Evolutionary conservation across 1,140 invertebrate species (phyloP).

Genomic region (Ooceraea biroi): DNA sequence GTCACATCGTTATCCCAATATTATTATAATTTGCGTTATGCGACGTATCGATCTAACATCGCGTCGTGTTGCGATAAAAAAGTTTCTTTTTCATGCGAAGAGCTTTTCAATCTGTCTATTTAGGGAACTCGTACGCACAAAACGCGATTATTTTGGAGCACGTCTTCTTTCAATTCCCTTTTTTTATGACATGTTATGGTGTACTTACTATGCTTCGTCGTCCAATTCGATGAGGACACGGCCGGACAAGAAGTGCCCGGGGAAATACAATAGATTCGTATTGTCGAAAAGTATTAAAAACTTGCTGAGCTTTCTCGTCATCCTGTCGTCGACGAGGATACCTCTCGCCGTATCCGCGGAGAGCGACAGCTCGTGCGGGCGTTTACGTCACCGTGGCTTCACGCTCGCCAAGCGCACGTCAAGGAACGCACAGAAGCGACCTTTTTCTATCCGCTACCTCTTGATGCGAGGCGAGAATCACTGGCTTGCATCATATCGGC

Average conservation of each 20-base stretch:
- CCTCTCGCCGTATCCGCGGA: background rate
- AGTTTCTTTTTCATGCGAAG: background rate
- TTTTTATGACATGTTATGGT: background rate
- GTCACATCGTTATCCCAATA: background rate
- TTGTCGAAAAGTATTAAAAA: slow-evolving; percentile 98
- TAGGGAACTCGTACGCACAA: background rate
- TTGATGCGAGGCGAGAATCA: slow-evolving; percentile 65
- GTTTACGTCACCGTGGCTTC: slow-evolving; percentile 68
- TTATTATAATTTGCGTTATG: slow-evolving; percentile 25
- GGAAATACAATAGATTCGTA: slow-evolving; percentile 96
- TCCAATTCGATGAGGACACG: slow-evolving; percentile 96
- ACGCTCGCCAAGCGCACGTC: slow-evolving; percentile 62
- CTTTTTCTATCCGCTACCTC: slow-evolving; percentile 40
- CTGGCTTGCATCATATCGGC: slow-evolving; percentile 60
- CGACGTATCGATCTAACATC: background rate
- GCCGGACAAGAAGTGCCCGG: slow-evolving; percentile 96
- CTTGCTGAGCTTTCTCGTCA: slow-evolving; percentile 95
- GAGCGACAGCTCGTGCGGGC: slow-evolving; percentile 18
- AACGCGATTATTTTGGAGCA: background rate
- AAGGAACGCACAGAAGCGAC: slow-evolving; percentile 25
- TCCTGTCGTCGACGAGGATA: slow-evolving; percentile 81
- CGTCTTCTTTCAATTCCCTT: background rate
- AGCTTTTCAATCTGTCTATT: background rate
- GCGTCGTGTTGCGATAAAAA: too few relatives aligned
- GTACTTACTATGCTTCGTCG: slow-evolving; percentile 93